Evolutionary conservation across 2,888 invertebrate species (phyloP).

Genomic region (Leucozona laternaria): DNA sequence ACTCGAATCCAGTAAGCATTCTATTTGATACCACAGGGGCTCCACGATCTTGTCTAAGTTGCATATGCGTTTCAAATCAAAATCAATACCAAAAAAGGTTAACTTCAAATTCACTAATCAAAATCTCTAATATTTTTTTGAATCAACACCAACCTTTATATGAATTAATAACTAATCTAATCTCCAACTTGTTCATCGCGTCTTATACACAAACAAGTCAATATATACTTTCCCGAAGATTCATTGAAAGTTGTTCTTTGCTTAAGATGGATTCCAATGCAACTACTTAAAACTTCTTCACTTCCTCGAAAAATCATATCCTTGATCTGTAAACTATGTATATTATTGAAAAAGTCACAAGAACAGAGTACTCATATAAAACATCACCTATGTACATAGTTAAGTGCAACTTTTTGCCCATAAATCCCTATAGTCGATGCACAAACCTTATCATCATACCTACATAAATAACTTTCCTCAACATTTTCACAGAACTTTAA

Average conservation of each 20-base stretch:
- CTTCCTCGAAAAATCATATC: background rate
- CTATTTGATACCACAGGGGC: too few species aligned
- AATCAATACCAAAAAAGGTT: too few species aligned
- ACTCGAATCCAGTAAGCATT: too few species aligned
- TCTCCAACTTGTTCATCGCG: too few species aligned
- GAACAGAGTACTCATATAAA: background rate
- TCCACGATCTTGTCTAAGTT: too few species aligned
- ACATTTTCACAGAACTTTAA: constrained; percentile 48
- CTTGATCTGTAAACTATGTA: constrained; percentile 5
- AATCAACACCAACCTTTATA: too few species aligned
- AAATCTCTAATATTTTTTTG: too few species aligned
- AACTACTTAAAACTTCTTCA: background rate
- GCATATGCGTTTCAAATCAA: too few species aligned
- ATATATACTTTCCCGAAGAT: background rate
- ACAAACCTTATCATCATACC: constrained; percentile 43
- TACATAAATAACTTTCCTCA: constrained; percentile 40
- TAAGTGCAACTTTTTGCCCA: constrained; percentile 45
- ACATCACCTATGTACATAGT: too few species aligned
- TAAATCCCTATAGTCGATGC: constrained; percentile 39
- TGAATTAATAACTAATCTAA: too few species aligned
- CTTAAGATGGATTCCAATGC: background rate
- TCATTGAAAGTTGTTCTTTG: background rate
- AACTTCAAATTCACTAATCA: too few species aligned
- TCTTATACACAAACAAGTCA: background rate
- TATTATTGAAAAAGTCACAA: constrained; percentile 6